Evolutionary conservation across 2,113 vertebrate species (phyloP).

Genomic region (Nansenia antarctica): DNA sequence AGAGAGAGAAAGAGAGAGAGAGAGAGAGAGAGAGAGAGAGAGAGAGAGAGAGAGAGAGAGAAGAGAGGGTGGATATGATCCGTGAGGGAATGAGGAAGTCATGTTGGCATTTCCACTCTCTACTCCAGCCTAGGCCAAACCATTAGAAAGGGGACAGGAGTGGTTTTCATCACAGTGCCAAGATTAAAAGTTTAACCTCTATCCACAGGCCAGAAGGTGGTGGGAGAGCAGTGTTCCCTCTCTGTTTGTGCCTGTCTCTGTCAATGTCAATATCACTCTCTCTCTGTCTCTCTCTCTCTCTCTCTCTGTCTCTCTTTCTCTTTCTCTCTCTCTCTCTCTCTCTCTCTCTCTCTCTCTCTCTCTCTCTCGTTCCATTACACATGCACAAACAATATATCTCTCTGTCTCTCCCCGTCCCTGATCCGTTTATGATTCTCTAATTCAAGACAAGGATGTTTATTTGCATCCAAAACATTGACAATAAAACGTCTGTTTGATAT

Average conservation of each 20-base stretch:
- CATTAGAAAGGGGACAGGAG: neutral
- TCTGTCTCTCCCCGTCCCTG: constrained; percentile 9
- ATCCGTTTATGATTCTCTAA: constrained; percentile 32
- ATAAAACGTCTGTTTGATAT: constrained; percentile 29
- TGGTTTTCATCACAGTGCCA: neutral
- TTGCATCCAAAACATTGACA: constrained; percentile 26
- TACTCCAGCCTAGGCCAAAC: neutral
- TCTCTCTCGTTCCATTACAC: too few species aligned
- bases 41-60: neutral
- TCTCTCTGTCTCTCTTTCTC: too few species aligned
- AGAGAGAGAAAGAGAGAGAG: too few species aligned
- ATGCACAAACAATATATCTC: neutral
- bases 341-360: neutral
- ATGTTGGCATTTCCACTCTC: neutral
- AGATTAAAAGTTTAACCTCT: neutral
- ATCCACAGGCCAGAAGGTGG: neutral
- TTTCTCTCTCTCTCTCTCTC: neutral
- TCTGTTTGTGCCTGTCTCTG: neutral
- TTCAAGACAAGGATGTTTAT: too few species aligned
- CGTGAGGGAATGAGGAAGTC: neutral
- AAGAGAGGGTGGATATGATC: neutral
- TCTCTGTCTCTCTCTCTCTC: constrained; percentile 1
- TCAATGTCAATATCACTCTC: neutral
- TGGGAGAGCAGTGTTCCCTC: neutral
- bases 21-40: neutral